Percentiles rank a stretch among this genome's conserved stretches.
These are phyloP conservation scores for Lysiphlebus fabarum DNA, from an alignment of 1,140 invertebrate species.

Conservation along the genomic window DNA sequence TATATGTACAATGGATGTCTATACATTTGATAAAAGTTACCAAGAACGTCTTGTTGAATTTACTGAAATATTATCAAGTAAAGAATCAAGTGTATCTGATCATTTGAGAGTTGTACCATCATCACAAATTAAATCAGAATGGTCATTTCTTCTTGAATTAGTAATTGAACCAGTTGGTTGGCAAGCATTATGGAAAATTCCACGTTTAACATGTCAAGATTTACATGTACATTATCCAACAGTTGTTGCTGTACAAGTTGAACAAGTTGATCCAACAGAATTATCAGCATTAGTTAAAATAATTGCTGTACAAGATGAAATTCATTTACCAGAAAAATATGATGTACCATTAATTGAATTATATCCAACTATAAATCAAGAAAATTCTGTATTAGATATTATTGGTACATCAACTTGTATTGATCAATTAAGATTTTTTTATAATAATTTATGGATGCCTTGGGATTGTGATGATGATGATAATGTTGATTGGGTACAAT, in stretches of 20 bases:
- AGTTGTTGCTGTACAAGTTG: slow-evolving; percentile 58
- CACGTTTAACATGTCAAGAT: slow-evolving; percentile 58
- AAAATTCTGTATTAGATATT: slow-evolving; percentile 56
- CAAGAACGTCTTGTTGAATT: slow-evolving; percentile 58
- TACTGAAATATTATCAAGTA: slow-evolving; percentile 53
- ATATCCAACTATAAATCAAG: slow-evolving; percentile 60
- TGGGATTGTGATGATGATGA: slow-evolving; percentile 64
- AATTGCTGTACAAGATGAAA: slow-evolving; percentile 61
- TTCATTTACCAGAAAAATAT: slow-evolving; percentile 59
- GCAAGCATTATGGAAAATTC: slow-evolving; percentile 65
- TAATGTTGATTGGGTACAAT: slow-evolving; percentile 55
- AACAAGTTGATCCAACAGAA: slow-evolving; percentile 53
- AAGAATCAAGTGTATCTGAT: slow-evolving; percentile 29
- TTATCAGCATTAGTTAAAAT: slow-evolving; percentile 57
- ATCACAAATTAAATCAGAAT: slow-evolving; percentile 56
- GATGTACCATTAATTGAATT: slow-evolving; percentile 58
- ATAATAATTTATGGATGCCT: slow-evolving; percentile 61
- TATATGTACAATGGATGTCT: slow-evolving; percentile 54
- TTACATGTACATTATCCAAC: slow-evolving; percentile 60
- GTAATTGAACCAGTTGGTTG: slow-evolving; percentile 60
- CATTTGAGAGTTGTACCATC: slow-evolving; percentile 43
- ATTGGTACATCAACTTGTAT: slow-evolving; percentile 47
- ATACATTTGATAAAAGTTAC: slow-evolving; percentile 59
- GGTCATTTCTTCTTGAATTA: slow-evolving; percentile 59
- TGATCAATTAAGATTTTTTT: slow-evolving; percentile 59